phyloP scores from a whole-genome alignment of 2,888 invertebrate species.

The Volucella inanis region DNA sequence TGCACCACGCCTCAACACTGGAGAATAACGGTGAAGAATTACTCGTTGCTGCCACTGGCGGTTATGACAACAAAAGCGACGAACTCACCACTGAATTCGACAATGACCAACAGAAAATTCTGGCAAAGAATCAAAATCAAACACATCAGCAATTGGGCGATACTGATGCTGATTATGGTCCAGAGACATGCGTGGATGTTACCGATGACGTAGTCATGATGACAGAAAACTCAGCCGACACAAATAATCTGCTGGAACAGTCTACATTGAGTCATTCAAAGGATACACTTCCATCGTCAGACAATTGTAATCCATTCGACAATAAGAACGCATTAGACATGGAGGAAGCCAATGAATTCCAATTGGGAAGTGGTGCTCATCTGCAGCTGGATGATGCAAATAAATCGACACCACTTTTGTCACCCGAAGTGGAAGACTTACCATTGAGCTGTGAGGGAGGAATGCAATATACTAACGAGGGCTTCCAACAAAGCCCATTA shows the following conservation, averaged over 20 bases:
- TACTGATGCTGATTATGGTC: conserved; percentile 87
- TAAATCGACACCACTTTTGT: conserved; percentile 68
- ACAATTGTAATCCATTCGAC: conserved; percentile 76
- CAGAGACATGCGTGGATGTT: conserved; percentile 90
- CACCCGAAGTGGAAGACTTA: conserved; percentile 69
- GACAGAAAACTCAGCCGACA: conserved; percentile 75
- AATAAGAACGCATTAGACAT: conserved; percentile 64
- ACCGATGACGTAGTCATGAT: conserved; percentile 84
- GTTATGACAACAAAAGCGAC: conserved; percentile 62
- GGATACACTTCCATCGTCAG: conserved; percentile 75
- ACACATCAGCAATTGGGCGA: conserved; percentile 81
- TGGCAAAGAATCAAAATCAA: conserved; percentile 64
- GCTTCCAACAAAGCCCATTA: conserved; percentile 65
- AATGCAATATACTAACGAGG: conserved; percentile 68
- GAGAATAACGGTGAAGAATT: conserved; percentile 68
- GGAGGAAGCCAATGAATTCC: conserved; percentile 65
- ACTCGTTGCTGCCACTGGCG: conserved; percentile 36
- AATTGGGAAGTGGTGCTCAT: conserved; percentile 41
- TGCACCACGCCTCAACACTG: conserved; percentile 61
- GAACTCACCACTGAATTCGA: conserved; percentile 40
- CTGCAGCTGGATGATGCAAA: conserved; percentile 62
- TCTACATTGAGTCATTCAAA: conserved; percentile 76
- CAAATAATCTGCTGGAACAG: conserved; percentile 70
- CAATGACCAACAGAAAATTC: conserved; percentile 50
- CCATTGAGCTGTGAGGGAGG: conserved; percentile 62